Evolutionary conservation across 2,113 vertebrate species (phyloP), one percentile per base, ranked within the genome.

Genomic region (Leuciscus idus): DNA sequence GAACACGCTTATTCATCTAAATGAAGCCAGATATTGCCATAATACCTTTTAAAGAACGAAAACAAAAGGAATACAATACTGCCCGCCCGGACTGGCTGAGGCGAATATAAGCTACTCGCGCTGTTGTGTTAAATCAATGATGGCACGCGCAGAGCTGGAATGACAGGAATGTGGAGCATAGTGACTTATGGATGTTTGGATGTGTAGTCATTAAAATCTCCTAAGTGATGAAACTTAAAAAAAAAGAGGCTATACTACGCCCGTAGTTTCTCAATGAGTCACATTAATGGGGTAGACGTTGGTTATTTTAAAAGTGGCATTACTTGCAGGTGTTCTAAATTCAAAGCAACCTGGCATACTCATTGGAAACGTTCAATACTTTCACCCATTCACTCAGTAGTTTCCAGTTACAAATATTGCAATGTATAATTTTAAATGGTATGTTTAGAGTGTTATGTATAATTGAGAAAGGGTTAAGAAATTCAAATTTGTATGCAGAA

Each of bases 151-250:
- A 68, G 83, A 52, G 50, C 66, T 61, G 81, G 85, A 88, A 88
- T 82, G 82, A 59, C 72, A 83, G 82, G 88, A 89, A 90, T 87
- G 87, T 86, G 43, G 23, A 26, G 57, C 68, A 9, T 36, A 33
- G 46, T 21, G 75, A 66, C 57, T 52, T 26, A 62, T 86, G 84
- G 39, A 59, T 43, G 68, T 21, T 72, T 55, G 62, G 23, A n/a
- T 39, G 17, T n/a, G 5, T 33, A 55, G 30, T 43, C 50, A 48
- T 39, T 46, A 15, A 81, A 81, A 46, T 36, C 19, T 2, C 30
- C 1, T 33, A 26, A 23, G 55, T 1, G 30, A 59, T 11, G 4
- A 4, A 77, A 76, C 9, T 43, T 36, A 43, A 43, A 39, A 43
- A 43, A 43, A 39, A 43, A 43, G 1, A 2, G 5, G 4, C 1